A percentile compares a stretch with the other conserved stretches of the same genome.
phyloP scores from a whole-genome alignment of 1,140 invertebrate species.

The Chrysomallon squamiferum region DNA sequence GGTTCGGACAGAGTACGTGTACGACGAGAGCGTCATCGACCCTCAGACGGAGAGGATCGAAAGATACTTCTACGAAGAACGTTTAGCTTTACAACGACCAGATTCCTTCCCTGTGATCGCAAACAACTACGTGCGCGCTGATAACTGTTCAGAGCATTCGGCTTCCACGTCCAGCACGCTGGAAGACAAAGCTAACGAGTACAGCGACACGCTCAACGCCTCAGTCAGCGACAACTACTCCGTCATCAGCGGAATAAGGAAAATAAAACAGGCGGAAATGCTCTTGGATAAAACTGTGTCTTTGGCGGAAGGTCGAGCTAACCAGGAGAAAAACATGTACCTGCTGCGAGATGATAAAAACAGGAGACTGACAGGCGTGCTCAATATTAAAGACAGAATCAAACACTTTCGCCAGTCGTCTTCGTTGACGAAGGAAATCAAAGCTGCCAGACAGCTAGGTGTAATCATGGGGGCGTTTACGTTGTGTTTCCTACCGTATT shows the following conservation, averaged over 20 bases:
- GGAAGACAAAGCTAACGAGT: constrained; percentile 15
- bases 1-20: constrained; percentile 51
- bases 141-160: constrained; percentile 1
- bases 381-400: constrained; percentile 41
- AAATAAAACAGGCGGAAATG: constrained; percentile 34
- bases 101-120: neutral
- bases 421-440: constrained; percentile 68
- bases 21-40: constrained; percentile 57
- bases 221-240: constrained; percentile 22
- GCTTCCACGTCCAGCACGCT: constrained; percentile 22
- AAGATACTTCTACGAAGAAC: constrained; percentile 54
- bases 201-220: neutral
- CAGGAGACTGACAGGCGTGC: constrained; percentile 31
- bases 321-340: constrained; percentile 24
- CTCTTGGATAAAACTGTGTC: constrained; percentile 35
- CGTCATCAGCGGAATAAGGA: constrained; percentile 31
- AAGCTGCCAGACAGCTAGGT: constrained; percentile 72
- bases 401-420: constrained; percentile 49
- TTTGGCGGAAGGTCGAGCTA: constrained; percentile 4
- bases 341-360: constrained; percentile 40
- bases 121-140: neutral
- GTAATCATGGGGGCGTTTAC: constrained; percentile 74
- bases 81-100: constrained; percentile 14
- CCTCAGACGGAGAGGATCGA: constrained; percentile 55
- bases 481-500: constrained; percentile 73